Evolutionary conservation across 2,888 invertebrate species (phyloP).

Genomic region (Limnephilus marmoratus): DNA sequence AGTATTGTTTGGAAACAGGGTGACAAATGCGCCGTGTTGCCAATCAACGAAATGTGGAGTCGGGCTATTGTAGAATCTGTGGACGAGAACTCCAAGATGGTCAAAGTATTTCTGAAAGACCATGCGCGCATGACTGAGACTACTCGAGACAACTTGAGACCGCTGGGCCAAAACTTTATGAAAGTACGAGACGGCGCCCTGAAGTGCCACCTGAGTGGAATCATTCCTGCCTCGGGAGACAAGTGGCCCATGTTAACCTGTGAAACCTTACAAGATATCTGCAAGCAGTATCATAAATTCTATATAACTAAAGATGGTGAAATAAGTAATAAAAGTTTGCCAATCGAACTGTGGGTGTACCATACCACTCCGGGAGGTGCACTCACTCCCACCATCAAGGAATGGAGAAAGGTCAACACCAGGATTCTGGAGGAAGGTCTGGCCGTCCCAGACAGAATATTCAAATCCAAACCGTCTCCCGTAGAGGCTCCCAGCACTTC

Average conservation of each 20-base stretch:
- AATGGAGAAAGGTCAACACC: constrained; percentile 82
- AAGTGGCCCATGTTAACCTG: constrained; percentile 81
- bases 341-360: constrained; percentile 82
- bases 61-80: constrained; percentile 77
- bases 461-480: not conserved
- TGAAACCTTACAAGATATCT: constrained; percentile 78
- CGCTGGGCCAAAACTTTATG: constrained; percentile 76
- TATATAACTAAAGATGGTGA: constrained; percentile 78
- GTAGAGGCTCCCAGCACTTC: not conserved
- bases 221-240: constrained; percentile 82
- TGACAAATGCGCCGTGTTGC: constrained; percentile 74
- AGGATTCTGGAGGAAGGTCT: constrained; percentile 82
- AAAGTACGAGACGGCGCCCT: constrained; percentile 78
- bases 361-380: constrained; percentile 80
- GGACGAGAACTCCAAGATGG: constrained; percentile 69
- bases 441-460: constrained; percentile 73
- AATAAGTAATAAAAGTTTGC: constrained; percentile 75
- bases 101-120: constrained; percentile 82
- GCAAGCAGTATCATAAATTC: constrained; percentile 74
- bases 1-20: constrained; percentile 75
- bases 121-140: constrained; percentile 78
- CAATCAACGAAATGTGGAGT: constrained; percentile 79
- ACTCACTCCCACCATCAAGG: constrained; percentile 80
- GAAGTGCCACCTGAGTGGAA: constrained; percentile 83
- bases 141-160: constrained; percentile 73